A percentile compares a stretch with the other conserved stretches of the same genome.
phyloP scores from a whole-genome alignment of 2,888 invertebrate genomes.

The Drosophila limbata region DNA sequence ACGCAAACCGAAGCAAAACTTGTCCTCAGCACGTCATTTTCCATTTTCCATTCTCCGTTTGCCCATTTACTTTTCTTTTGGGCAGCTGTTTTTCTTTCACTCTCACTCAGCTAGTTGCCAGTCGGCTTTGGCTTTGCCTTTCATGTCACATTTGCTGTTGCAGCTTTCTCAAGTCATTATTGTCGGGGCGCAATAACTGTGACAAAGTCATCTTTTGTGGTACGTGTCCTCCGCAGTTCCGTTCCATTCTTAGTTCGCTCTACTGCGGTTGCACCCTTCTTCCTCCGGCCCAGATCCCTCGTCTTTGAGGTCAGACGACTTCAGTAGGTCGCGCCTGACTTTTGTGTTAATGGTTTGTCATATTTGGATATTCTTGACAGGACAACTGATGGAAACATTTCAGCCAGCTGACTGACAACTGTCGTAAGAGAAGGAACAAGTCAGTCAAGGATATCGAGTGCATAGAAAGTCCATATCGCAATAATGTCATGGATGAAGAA shows the following conservation, averaged over 20 bases:
- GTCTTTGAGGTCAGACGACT: slow-evolving; percentile 34
- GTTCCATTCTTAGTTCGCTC: slow-evolving; percentile 4
- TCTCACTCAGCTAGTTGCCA: slow-evolving; percentile 39
- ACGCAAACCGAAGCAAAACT: slow-evolving; percentile 34
- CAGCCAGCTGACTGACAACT: slow-evolving; percentile 10
- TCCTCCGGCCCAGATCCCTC: neutral
- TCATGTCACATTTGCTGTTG: slow-evolving; percentile 33
- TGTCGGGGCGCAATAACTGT: slow-evolving; percentile 72
- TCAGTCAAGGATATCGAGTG: neutral
- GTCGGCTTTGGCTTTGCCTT: slow-evolving; percentile 56
- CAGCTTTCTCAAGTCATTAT: slow-evolving; percentile 71
- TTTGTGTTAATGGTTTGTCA: slow-evolving; percentile 68
- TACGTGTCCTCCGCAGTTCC: slow-evolving; percentile 48
- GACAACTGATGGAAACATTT: slow-evolving; percentile 37
- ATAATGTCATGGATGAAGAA: no score
- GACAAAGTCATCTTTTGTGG: slow-evolving; percentile 69
- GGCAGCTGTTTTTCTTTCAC: slow-evolving; percentile 59
- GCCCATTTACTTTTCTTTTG: slow-evolving; percentile 61
- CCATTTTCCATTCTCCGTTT: slow-evolving; percentile 57
- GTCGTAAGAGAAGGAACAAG: slow-evolving; percentile 5
- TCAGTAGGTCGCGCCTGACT: slow-evolving; percentile 50
- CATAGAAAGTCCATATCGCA: neutral
- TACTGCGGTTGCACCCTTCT: neutral
- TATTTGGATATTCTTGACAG: slow-evolving; percentile 51
- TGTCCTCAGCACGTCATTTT: slow-evolving; percentile 68